Conservation (phyloP, 2,797 vertebrate genomes). For the Oreonectes daqikongensis region DNA sequence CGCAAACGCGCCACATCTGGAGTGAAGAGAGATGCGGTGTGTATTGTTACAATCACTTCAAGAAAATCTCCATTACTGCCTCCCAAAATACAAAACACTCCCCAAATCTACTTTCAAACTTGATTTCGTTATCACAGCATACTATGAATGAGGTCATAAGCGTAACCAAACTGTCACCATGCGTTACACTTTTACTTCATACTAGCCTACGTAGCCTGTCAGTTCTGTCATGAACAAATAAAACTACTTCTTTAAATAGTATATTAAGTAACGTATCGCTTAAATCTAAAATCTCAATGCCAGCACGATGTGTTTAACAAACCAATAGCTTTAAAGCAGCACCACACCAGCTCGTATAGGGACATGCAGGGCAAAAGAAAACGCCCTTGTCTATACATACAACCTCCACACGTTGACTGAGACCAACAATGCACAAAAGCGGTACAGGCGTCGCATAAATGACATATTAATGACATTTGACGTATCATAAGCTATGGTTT, state of each 20-base stretch:
- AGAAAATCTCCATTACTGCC: constrained; percentile 34
- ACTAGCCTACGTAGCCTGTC: no score
- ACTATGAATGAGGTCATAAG: neutral
- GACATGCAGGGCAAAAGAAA: constrained; percentile 76
- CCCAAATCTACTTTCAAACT: constrained; percentile 25
- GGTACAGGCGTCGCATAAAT: neutral
- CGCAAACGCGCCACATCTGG: constrained; percentile 47
- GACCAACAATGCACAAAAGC: neutral
- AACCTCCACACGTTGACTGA: constrained; percentile 42
- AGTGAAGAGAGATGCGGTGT: constrained; percentile 22
- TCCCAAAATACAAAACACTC: constrained; percentile 57
- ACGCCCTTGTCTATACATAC: constrained; percentile 75
- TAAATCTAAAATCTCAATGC: no score
- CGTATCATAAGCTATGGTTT: neutral
- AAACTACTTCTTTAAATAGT: no score
- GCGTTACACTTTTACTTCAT: constrained; percentile 19
- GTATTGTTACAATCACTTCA: constrained; percentile 52
- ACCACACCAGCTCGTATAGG: constrained; percentile 61
- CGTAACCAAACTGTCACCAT: neutral
- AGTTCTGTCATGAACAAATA: neutral
- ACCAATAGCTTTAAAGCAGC: constrained; percentile 42
- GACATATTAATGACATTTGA: neutral
- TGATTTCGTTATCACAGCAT: neutral
- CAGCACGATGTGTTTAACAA: constrained; percentile 18
- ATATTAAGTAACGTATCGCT: no score